Evolutionary conservation across 2,888 invertebrate genomes (phyloP).

Genomic region (Drosophila algonquin): DNA sequence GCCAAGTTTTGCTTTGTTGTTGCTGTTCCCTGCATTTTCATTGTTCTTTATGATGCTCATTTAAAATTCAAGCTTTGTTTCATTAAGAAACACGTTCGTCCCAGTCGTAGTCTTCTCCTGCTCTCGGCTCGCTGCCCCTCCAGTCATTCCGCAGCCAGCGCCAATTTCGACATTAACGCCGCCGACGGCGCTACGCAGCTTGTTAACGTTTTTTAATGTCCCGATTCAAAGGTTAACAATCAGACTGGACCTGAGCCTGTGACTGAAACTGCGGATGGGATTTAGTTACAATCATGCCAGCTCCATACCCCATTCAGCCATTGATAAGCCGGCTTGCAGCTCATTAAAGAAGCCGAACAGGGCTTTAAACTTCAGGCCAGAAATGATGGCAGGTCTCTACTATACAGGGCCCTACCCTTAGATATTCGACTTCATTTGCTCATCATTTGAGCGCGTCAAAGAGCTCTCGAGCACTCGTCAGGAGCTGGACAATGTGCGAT

Average conservation of each 20-base stretch:
- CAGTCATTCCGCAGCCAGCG: constrained; percentile 51
- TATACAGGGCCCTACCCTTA: background rate
- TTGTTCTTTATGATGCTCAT: constrained; percentile 82
- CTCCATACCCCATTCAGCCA: constrained; percentile 4
- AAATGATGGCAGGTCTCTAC: constrained; percentile 18
- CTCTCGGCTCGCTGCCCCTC: background rate
- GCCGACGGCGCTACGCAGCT: constrained; percentile 77
- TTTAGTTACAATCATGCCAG: background rate
- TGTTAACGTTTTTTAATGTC: constrained; percentile 74
- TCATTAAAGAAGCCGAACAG: constrained; percentile 29
- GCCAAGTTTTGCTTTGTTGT: constrained; percentile 58
- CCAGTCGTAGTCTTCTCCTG: constrained; percentile 1
- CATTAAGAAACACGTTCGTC: constrained; percentile 75
- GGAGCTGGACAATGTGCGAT: constrained; percentile 3
- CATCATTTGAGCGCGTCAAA: constrained; percentile 23
- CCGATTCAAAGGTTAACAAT: constrained; percentile 45
- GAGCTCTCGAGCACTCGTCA: constrained; percentile 13
- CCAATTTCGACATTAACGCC: constrained; percentile 77
- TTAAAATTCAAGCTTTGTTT: constrained; percentile 82
- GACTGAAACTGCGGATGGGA: background rate
- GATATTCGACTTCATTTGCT: constrained; percentile 7
- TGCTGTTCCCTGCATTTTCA: constrained; percentile 67
- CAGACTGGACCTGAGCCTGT: constrained; percentile 15
- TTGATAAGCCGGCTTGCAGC: constrained; percentile 41
- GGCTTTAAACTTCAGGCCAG: background rate